Evolutionary conservation across 2,888 invertebrate species (phyloP), one percentile per base, ranked within the genome.

Genomic region (Drosophila peninsularis): DNA sequence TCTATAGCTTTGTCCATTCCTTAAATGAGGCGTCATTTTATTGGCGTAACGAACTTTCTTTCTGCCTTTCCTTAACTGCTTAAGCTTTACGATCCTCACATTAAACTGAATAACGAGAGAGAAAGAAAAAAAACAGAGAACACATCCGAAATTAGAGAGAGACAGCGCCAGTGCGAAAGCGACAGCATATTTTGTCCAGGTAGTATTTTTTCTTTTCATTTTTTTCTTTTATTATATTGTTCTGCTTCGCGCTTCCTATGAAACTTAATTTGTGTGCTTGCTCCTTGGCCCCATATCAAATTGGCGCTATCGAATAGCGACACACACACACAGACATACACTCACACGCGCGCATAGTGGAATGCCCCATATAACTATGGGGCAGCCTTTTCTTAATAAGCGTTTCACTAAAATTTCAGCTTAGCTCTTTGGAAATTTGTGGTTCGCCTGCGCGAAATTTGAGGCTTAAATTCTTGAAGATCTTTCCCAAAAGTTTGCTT

Each of bases 221-320:
- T 53, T 42, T 42, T 42, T n/a, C n/a, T 10, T 50, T 52, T 53
- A 39, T 45, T 53, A 32, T 58, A 24, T 10, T 50, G n/a, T 63
- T 36, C 7, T 45, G n/a, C 37, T 52, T 69, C 68, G 66, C 71
- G 68, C 78, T 88, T 86, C 88, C 83, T 88, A 74, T 79, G 88
- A 88, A 86, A 79, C 81, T 79, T 81, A 86, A 82, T 86, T 88
- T 88, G 75, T 82, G 62, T 67, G 72, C 54, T 39, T 56, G 64
- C 69, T 80, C 74, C 86, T 79, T 79, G 70, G 74, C 68, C 67
- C 55, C 76, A 87, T 80, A 80, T 78, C 75, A 82, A 86, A 86
- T 85, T 85, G 88, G 89, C 86, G 86, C 81, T 84, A 88, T 88
- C 86, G 80, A 80, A 89, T 86, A 83, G 75, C 60, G 50, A 68